These are phyloP conservation scores for Caranx ignobilis DNA, from an alignment of 2,113 vertebrate genomes.

Conservation along the genomic window DNA sequence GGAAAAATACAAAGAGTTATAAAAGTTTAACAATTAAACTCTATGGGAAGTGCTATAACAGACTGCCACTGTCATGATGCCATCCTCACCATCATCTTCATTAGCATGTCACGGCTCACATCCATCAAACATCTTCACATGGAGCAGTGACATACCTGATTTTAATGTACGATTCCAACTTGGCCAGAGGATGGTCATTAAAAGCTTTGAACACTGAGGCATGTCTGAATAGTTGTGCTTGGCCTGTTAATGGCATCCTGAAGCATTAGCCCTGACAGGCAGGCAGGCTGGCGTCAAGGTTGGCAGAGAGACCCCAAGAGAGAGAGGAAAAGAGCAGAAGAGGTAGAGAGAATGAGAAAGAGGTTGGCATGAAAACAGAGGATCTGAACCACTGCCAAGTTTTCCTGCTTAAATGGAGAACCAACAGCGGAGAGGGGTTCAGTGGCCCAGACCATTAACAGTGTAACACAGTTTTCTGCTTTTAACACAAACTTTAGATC, in stretches of 20 bases:
- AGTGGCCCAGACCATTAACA: constrained; percentile 43
- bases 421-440: constrained; percentile 47
- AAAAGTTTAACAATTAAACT: no score
- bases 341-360: constrained; percentile 24
- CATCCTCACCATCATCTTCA: no score
- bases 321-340: constrained; percentile 30
- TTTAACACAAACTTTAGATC: background rate
- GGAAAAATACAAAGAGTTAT: no score
- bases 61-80: no score
- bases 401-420: constrained; percentile 59
- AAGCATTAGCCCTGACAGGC: constrained; percentile 49
- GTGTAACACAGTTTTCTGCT: constrained; percentile 39
- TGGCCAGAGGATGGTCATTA: constrained; percentile 36
- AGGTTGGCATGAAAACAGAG: constrained; percentile 62
- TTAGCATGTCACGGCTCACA: background rate
- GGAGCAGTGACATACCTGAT: constrained; percentile 17
- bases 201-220: constrained; percentile 27
- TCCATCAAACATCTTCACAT: background rate
- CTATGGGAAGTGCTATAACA: no score
- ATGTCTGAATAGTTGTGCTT: constrained; percentile 32
- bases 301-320: constrained; percentile 48
- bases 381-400: constrained; percentile 53
- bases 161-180: constrained; percentile 3
- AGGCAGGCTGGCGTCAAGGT: constrained; percentile 59
- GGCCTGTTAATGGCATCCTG: constrained; percentile 45